Evolutionary conservation across 2,888 invertebrate species (phyloP), one percentile per base, ranked within the genome.

Genomic region (Orthonevra nobilis): DNA sequence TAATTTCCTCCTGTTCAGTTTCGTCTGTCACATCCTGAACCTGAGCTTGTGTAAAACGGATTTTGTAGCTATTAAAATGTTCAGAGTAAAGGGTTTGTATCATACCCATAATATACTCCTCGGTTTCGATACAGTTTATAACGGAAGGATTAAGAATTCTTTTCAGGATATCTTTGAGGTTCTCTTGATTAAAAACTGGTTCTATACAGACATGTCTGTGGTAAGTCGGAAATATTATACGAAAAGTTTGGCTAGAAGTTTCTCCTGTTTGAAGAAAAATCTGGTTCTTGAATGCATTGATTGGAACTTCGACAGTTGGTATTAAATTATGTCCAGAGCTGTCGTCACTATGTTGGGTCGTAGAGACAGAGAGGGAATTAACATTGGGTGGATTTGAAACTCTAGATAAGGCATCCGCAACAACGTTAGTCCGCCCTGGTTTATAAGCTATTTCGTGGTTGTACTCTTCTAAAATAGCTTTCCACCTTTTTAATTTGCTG

Each of bases 71-170:
- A 4, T 40, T 50, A 7, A 79, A 72, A 38, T 79, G 30, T 20
- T 19, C 2, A 7, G 56, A 34, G 12, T 73, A 69, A 7, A 73
- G 26, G 19, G 54, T 10, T n/a, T 74, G 75, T 1, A 81, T 63
- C 46, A 36, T 68, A 5, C 66, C 73, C 48, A 79, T 66, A 1
- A 58, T 32, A 2, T 4, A 5, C 32, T 75, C 81, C 10, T 46
- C 10, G 4, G 82, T 63, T 14, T 30, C 32, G 1, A 81, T 38
- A 12, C 66, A 30, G 26, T 68, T 79, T 2, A 68, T 32, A 2
- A 70, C 38, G 2, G 48, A 42, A 2, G 63, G 74, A 20, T 68
- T 81, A 1, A 79, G 38, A 15, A 64, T 50, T 64, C 17, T 66
- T 30, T 61, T 70, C 6, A 70, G 20, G n/a, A 77, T 54, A 1